Conservation (phyloP, 1,140 invertebrate species). For the Aplysia californica region DNA sequence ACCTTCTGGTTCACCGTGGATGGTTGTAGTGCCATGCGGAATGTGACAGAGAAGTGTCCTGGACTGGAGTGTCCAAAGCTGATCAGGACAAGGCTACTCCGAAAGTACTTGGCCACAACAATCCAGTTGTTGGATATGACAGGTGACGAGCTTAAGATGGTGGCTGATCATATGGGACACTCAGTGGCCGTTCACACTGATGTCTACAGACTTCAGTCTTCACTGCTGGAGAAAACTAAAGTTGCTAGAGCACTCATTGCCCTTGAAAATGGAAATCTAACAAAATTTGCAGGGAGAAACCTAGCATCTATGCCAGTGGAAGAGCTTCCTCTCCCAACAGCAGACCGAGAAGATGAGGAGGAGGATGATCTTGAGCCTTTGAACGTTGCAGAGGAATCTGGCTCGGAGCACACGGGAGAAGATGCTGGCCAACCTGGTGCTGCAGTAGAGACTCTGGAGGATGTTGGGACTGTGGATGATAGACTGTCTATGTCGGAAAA, state of each 20-base stretch:
- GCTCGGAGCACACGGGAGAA: too few relatives aligned
- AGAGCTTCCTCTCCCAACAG: neutral
- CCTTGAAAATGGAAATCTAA: conserved; percentile 31
- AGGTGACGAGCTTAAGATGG: conserved; percentile 31
- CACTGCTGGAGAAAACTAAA: conserved; percentile 27
- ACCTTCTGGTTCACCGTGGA: neutral
- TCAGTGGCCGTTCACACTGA: conserved; percentile 29
- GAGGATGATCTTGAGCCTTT: too few relatives aligned
- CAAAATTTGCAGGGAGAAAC: conserved; percentile 21
- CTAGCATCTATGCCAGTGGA: conserved; percentile 11
- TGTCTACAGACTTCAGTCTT: conserved; percentile 29
- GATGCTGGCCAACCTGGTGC: too few relatives aligned
- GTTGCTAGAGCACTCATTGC: conserved; percentile 29
- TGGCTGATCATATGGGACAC: conserved; percentile 40
- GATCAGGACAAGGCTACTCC: conserved; percentile 13
- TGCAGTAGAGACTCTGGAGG: neutral
- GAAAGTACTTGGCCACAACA: conserved; percentile 31
- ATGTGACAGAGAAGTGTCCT: conserved; percentile 19
- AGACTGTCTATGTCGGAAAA: neutral
- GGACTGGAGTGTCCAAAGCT: neutral
- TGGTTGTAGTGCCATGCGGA: neutral
- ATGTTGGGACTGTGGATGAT: too few relatives aligned
- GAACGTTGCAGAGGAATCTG: too few relatives aligned
- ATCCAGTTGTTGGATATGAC: conserved; percentile 36
- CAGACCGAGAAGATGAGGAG: neutral